Evolutionary conservation across 2,113 vertebrate genomes (phyloP).

Genomic region (Crypturellus undulatus): DNA sequence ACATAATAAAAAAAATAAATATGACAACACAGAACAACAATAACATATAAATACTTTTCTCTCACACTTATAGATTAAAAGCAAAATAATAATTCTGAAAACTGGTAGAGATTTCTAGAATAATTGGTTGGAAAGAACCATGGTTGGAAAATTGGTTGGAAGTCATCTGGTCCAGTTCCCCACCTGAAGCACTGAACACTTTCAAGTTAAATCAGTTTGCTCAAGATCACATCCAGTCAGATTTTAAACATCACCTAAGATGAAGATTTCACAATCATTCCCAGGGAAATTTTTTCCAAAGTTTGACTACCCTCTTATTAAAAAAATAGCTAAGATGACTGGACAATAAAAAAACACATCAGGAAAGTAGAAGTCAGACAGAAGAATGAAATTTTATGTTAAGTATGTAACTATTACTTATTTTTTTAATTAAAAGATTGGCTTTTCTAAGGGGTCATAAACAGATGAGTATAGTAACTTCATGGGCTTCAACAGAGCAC

Average conservation of each 20-base stretch:
- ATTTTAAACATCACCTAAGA: too few relatives aligned
- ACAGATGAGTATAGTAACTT: neutral
- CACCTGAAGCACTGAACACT: too few relatives aligned
- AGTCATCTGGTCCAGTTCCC: too few relatives aligned
- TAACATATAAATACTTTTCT: neutral
- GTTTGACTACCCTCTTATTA: neutral
- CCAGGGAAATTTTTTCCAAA: neutral
- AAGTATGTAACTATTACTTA: neutral
- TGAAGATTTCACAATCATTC: too few relatives aligned
- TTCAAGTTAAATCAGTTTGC: neutral
- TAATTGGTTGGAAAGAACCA: neutral
- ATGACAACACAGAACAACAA: neutral
- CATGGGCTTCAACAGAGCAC: neutral
- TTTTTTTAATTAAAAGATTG: neutral
- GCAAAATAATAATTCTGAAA: neutral
- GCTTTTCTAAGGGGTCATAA: neutral
- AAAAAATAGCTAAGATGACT: neutral
- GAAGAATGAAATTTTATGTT: neutral
- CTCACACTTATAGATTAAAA: neutral
- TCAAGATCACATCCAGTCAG: too few relatives aligned
- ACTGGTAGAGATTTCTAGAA: neutral
- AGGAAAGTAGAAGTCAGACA: neutral
- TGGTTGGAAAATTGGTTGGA: too few relatives aligned
- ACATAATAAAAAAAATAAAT: neutral
- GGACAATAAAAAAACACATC: neutral